These are phyloP conservation scores for Amblyopsis hoosieri DNA, from an alignment of 2,797 vertebrate genomes.

Conservation along the genomic window DNA sequence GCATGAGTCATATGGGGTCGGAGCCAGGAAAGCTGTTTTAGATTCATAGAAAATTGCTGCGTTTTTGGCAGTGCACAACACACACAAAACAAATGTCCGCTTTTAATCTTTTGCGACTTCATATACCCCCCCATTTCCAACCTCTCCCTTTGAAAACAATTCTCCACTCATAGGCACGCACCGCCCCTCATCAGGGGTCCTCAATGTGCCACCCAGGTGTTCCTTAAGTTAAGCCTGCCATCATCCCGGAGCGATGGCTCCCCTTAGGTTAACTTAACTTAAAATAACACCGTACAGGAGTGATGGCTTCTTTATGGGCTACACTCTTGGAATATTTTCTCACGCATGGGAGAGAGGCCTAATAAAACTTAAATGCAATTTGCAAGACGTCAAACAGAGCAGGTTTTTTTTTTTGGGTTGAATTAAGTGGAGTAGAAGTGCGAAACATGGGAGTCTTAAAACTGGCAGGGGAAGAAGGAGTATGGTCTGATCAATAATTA, in stretches of 20 bases:
- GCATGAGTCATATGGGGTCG: constrained; percentile 43
- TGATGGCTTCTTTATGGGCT: no score
- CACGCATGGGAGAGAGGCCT: background rate
- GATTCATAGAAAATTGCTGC: constrained; percentile 73
- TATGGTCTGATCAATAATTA: constrained; percentile 36
- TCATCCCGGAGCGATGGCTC: background rate
- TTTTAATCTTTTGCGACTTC: constrained; percentile 60
- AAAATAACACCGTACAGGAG: no score
- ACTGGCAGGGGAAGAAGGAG: background rate
- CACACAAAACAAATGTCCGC: constrained; percentile 71
- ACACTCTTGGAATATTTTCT: background rate
- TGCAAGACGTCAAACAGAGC: constrained; percentile 20
- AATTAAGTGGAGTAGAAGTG: background rate
- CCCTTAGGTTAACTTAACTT: background rate
- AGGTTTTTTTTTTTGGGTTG: background rate
- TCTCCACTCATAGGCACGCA: constrained; percentile 64
- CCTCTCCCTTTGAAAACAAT: constrained; percentile 53
- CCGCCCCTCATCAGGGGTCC: constrained; percentile 20
- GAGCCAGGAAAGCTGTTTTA: constrained; percentile 77
- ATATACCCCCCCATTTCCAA: constrained; percentile 23
- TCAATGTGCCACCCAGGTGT: constrained; percentile 3
- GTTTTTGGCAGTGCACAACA: constrained; percentile 60
- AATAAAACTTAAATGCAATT: background rate
- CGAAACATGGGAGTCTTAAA: constrained; percentile 23
- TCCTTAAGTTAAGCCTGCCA: constrained; percentile 6